phyloP scores from a whole-genome alignment of 2,888 invertebrate species.

The Mimumesa dahlbomi region DNA sequence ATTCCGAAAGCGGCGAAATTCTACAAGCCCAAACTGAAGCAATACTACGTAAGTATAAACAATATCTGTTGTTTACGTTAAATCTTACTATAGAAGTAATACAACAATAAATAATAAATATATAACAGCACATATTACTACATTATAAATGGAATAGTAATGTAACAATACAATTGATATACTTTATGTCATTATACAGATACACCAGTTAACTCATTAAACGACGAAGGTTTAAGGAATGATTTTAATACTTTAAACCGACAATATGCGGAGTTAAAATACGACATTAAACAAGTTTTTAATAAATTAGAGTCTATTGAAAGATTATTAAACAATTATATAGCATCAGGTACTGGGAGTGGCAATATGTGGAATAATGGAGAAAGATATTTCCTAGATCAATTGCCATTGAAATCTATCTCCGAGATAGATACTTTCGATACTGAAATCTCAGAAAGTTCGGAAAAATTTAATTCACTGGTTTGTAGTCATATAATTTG shows the following conservation, averaged over 20 bases:
- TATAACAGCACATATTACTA: too few species aligned
- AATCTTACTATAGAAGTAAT: background rate
- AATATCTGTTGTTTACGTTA: slow-evolving; percentile 1
- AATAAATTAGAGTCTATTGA: slow-evolving; percentile 9
- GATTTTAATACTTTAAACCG: slow-evolving; percentile 6
- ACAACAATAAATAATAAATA: too few species aligned
- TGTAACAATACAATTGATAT: too few species aligned
- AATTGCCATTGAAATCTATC: slow-evolving; percentile 15
- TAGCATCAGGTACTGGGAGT: background rate
- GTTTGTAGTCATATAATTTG: too few species aligned
- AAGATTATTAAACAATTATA: slow-evolving; percentile 1
- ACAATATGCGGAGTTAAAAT: slow-evolving; percentile 16
- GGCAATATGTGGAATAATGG: background rate
- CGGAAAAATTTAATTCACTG: too few species aligned
- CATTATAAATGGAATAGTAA: too few species aligned
- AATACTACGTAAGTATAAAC: slow-evolving; percentile 1
- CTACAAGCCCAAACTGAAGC: background rate
- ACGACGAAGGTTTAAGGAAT: background rate
- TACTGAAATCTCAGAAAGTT: background rate
- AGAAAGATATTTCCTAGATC: slow-evolving; percentile 1
- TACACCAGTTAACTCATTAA: background rate
- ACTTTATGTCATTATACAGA: background rate
- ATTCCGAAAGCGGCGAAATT: background rate
- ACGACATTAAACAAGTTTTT: slow-evolving; percentile 8
- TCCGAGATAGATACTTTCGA: slow-evolving; percentile 2